phyloP scores from a whole-genome alignment of 2,888 invertebrate species.

The Aphodius granarius region DNA sequence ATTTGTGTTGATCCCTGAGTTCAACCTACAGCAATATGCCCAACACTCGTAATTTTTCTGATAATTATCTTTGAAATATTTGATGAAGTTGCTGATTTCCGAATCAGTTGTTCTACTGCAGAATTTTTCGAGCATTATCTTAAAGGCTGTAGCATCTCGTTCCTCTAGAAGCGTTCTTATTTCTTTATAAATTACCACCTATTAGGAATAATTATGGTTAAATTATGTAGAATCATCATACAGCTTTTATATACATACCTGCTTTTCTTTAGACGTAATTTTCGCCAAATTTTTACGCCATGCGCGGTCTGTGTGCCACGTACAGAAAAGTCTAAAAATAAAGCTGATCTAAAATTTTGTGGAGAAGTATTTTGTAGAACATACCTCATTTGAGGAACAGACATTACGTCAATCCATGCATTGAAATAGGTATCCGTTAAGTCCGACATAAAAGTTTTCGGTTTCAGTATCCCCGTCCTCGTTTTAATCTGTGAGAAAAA shows the following conservation, averaged over 20 bases:
- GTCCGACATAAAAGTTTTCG: conserved; percentile 22
- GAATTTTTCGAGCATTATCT: conserved; percentile 1
- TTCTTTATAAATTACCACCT: neutral
- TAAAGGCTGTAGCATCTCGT: neutral
- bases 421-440: conserved; percentile 15
- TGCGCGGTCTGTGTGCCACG: neutral
- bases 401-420: conserved; percentile 16
- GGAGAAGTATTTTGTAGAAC: neutral
- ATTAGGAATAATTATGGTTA: neutral
- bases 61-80: conserved; percentile 20
- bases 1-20: conserved; percentile 20
- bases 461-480: conserved; percentile 2
- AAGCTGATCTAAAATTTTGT: neutral
- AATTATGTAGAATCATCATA: neutral
- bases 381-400: neutral
- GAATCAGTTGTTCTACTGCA: neutral
- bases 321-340: neutral
- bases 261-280: neutral
- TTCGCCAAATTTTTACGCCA: neutral
- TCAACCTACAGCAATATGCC: conserved; percentile 20
- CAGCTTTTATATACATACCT: neutral
- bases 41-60: conserved; percentile 13
- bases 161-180: neutral
- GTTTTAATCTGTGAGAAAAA: conserved; percentile 17
- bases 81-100: conserved; percentile 3